Evolutionary conservation across 2,113 vertebrate genomes (phyloP), one percentile per base, ranked within the genome.

Genomic region (Ictalurus furcatus): DNA sequence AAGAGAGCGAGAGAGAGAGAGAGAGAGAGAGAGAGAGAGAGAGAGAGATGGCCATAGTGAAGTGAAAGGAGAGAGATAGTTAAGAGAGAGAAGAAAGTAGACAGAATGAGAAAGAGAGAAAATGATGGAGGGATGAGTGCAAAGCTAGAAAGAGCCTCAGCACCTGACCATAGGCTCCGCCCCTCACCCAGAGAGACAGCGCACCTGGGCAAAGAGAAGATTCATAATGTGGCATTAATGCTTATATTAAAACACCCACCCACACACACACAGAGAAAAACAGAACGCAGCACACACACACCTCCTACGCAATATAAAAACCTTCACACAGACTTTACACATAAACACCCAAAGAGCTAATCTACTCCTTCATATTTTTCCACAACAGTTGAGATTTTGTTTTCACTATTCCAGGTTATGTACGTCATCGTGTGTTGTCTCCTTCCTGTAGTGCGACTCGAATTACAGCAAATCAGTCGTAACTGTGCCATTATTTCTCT

Each of bases 161-260:
- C 78, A 81, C 78, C 78, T 81, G 78, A 56, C 78, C 78, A 81
- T 11, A 81, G 28, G 28, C 78, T 81, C 78, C 78, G n/a, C 78
- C 78, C 78, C 78, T 81, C 52, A 81, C 28, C 14, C 78, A 30
- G 52, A 81, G 28, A 58, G 79, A 19, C 5, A 19, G 21, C 8
- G 58, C n/a, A 82, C 79, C 79, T 82, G 79, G 54, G 79, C n/a
- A 59, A 82, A 82, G 17, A 82, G 14, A 82, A 82, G n/a, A 82
- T 59, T 82, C 4, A 82, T 59, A 34, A 59, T 82, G 54, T 82
- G 54, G 59, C 9, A 34, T 54, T 80, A 37, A 61, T 37, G 48
- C 3, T 58, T 37, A 21, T 37, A 58, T 82, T 58, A 82, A 23
- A 81, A 44, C 28, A 81, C n/a, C 59, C 44, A 56, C 52, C 30